Percentiles rank a stretch among this genome's conserved stretches.
phyloP scores from a whole-genome alignment of 2,797 vertebrate species.

The Eulemur mongoz region DNA sequence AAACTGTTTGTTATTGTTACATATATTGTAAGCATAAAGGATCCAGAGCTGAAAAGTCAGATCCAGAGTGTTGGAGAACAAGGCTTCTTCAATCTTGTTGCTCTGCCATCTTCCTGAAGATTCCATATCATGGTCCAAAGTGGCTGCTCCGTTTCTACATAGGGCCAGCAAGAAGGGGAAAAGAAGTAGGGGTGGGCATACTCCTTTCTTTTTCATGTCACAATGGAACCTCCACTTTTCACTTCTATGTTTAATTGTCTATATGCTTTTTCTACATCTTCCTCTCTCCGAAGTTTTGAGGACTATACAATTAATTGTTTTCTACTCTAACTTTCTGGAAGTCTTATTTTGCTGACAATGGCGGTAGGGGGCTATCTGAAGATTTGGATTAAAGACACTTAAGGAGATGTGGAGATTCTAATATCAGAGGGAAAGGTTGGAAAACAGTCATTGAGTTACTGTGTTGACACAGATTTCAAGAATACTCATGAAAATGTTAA shows the following conservation, averaged over 20 bases:
- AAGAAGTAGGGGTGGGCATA: background rate
- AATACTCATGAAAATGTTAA: background rate
- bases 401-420: background rate
- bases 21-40: background rate
- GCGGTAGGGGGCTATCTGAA: background rate
- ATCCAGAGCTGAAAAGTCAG: background rate
- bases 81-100: background rate
- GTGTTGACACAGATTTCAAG: background rate
- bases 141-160: background rate
- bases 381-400: background rate
- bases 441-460: background rate
- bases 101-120: background rate
- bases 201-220: background rate
- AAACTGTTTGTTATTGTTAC: background rate
- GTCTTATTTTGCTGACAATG: background rate
- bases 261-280: background rate
- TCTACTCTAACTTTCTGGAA: background rate
- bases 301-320: background rate
- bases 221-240: background rate
- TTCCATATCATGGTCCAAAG: background rate
- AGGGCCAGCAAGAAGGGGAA: background rate
- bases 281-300: background rate
- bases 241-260: background rate
- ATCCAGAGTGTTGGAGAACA: background rate
- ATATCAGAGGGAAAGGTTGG: background rate